phyloP scores from a whole-genome alignment of 1,140 invertebrate genomes.

The Cardiocondyla obscurior region DNA sequence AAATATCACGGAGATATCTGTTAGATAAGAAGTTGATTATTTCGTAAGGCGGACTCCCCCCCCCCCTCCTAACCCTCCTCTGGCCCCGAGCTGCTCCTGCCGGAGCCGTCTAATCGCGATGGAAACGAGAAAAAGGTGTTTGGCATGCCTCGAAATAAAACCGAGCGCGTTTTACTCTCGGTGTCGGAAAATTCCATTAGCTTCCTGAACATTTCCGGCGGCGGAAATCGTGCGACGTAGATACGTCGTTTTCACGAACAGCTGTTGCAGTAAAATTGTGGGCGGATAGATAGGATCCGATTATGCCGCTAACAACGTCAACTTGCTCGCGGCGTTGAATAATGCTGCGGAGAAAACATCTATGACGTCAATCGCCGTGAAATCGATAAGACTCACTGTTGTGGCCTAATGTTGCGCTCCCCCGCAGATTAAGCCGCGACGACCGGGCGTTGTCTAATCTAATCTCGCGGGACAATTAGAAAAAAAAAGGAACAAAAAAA shows the following conservation, averaged over 20 bases:
- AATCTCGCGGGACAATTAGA: not conserved
- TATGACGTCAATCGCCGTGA: slow-evolving; percentile 16
- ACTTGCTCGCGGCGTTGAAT: slow-evolving; percentile 3
- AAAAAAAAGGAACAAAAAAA: no score
- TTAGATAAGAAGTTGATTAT: not conserved
- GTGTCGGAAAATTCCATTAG: slow-evolving; percentile 20
- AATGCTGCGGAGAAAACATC: not conserved
- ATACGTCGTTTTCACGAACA: slow-evolving; percentile 16
- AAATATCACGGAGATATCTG: not conserved
- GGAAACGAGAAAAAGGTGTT: not conserved
- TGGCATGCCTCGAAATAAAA: not conserved
- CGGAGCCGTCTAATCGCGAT: not conserved
- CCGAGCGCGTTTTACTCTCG: not conserved
- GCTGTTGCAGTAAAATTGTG: slow-evolving; percentile 34
- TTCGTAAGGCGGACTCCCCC: not conserved
- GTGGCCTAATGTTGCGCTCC: not conserved
- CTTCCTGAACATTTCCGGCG: slow-evolving; percentile 5
- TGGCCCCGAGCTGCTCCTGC: not conserved
- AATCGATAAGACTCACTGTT: slow-evolving; percentile 37
- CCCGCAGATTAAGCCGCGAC: not conserved
- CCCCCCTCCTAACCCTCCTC: no score
- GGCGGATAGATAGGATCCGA: slow-evolving; percentile 47
- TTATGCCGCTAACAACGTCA: slow-evolving; percentile 27
- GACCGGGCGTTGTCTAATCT: not conserved
- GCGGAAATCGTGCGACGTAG: not conserved